A percentile compares a stretch with the other conserved stretches of the same genome.
Evolutionary conservation across 92 coral and sea anemone genomes (phyloP).

Genomic region (Isaurus tuberculatus): DNA sequence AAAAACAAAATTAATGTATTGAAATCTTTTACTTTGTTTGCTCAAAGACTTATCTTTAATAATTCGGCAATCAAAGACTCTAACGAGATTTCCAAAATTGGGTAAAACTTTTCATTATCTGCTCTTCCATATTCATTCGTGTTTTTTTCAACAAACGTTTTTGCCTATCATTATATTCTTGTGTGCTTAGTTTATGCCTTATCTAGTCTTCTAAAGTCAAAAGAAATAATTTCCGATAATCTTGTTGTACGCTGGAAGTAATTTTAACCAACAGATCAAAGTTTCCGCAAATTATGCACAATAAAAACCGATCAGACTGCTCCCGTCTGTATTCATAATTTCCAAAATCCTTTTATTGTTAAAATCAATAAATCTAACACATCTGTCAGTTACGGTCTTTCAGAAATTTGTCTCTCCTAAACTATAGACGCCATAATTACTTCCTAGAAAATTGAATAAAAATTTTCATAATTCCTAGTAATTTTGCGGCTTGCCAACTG

Average conservation of each 20-base stretch:
- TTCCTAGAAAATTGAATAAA: conserved; percentile 20
- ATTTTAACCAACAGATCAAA: conserved; percentile 15
- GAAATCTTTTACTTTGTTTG: background rate
- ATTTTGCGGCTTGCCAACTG: conserved; percentile 4
- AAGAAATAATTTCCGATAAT: background rate
- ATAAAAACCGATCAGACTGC: background rate
- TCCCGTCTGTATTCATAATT: background rate
- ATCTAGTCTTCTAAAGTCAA: background rate
- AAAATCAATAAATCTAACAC: background rate
- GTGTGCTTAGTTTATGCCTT: conserved; percentile 9
- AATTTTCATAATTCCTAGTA: conserved; percentile 3
- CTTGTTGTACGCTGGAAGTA: conserved; percentile 17
- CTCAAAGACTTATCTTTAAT: background rate
- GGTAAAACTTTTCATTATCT: background rate
- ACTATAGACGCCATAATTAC: conserved; percentile 4
- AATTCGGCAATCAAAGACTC: background rate
- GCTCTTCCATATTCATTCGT: background rate
- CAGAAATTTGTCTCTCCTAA: background rate
- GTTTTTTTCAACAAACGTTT: background rate
- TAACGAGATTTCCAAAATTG: conserved; percentile 7
- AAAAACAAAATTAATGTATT: background rate
- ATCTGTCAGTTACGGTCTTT: conserved; percentile 4
- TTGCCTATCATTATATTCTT: conserved; percentile 12
- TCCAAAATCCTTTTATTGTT: background rate
- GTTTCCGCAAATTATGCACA: conserved; percentile 15